phyloP scores from a whole-genome alignment of 2,888 invertebrate species.

The Girardia tigrina region DNA sequence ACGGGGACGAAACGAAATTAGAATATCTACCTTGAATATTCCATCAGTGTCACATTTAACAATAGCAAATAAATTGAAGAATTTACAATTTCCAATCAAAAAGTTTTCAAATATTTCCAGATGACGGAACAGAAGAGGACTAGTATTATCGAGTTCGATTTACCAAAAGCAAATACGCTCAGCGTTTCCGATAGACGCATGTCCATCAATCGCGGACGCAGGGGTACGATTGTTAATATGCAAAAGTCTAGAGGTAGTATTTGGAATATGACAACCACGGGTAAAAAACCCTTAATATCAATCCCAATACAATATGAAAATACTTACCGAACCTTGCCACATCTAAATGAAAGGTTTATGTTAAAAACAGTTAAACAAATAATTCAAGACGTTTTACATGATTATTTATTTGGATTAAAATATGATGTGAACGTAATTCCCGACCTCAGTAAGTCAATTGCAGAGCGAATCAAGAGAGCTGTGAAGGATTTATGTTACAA shows the following conservation, averaged over 20 bases:
- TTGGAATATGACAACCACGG: neutral
- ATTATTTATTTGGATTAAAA: neutral
- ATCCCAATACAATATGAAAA: neutral
- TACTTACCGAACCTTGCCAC: neutral
- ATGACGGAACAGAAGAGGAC: neutral
- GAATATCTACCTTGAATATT: too few species aligned
- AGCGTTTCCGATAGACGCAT: neutral
- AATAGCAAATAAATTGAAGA: too few species aligned
- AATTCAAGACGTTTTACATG: slow-evolving; percentile 9
- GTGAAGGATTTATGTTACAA: neutral
- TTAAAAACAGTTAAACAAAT: neutral
- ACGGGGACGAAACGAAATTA: neutral
- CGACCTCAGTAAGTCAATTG: neutral
- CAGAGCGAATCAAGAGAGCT: neutral
- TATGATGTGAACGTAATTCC: neutral
- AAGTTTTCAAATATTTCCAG: neutral
- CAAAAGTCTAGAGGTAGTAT: slow-evolving; percentile 6
- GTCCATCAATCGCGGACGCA: neutral
- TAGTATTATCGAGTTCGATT: neutral
- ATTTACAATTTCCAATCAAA: neutral
- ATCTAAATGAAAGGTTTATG: neutral
- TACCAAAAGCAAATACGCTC: neutral
- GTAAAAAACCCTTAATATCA: neutral
- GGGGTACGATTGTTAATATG: neutral
- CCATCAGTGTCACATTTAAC: neutral